Conservation (phyloP, 2,113 vertebrate species). For the Capreolus pygargus region DNA sequence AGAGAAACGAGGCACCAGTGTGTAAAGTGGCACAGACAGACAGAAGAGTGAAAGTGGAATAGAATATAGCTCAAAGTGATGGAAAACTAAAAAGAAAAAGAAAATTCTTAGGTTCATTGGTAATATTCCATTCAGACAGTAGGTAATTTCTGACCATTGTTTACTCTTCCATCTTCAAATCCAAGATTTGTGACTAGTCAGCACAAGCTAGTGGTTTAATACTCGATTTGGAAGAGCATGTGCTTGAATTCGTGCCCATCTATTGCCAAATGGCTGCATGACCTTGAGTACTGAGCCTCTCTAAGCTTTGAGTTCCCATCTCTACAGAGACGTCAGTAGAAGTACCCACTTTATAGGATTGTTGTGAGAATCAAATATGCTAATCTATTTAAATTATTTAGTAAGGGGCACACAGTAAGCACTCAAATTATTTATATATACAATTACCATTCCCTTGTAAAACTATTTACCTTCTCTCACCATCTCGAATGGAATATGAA, state of each 20-base stretch:
- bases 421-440: not conserved
- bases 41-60: conserved; percentile 18
- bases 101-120: not conserved
- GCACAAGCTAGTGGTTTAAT: not conserved
- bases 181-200: not conserved
- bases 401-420: not conserved
- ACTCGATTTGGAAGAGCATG: not conserved
- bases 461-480: not conserved
- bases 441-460: not conserved
- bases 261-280: not conserved
- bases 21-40: conserved; percentile 50
- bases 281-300: not conserved
- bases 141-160: not conserved
- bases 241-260: not conserved
- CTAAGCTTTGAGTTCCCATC: not conserved
- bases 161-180: not conserved
- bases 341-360: not conserved
- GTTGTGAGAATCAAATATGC: not conserved
- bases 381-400: not conserved
- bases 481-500: not conserved
- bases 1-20: conserved; percentile 42
- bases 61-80: not conserved
- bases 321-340: not conserved
- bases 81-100: not conserved
- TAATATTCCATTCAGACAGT: not conserved